These are phyloP conservation scores for Lamellibrachia columna DNA, from an alignment of 2,888 invertebrate species.

Conservation along the genomic window DNA sequence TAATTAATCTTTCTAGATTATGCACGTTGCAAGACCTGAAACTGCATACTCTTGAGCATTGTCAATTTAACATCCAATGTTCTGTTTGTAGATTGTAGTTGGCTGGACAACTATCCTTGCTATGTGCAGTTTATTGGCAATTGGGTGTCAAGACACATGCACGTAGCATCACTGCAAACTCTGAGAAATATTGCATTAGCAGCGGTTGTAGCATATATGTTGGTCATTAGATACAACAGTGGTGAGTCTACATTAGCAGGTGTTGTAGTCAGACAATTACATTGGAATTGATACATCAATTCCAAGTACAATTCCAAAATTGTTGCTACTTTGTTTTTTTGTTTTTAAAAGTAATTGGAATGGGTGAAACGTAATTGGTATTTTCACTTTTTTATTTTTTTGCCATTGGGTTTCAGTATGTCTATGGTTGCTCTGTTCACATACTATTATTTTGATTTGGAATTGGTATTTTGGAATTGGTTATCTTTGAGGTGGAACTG, in stretches of 20 bases:
- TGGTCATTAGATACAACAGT: background rate
- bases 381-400: no score
- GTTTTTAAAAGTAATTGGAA: no score
- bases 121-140: background rate
- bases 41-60: background rate
- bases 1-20: background rate
- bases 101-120: constrained; percentile 3
- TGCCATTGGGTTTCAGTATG: no score
- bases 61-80: background rate
- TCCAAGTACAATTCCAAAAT: no score
- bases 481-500: no score
- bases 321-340: no score
- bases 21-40: background rate
- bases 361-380: no score
- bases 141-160: background rate
- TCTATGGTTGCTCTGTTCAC: no score
- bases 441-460: no score
- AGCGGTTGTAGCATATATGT: background rate
- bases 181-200: background rate
- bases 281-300: no score
- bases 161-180: background rate
- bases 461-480: no score
- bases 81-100: background rate
- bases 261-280: no score
- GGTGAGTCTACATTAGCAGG: background rate